A percentile compares a stretch with the other conserved stretches of the same genome.
phyloP scores from a whole-genome alignment of 2,797 vertebrate species.

The Hybognathus amarus region DNA sequence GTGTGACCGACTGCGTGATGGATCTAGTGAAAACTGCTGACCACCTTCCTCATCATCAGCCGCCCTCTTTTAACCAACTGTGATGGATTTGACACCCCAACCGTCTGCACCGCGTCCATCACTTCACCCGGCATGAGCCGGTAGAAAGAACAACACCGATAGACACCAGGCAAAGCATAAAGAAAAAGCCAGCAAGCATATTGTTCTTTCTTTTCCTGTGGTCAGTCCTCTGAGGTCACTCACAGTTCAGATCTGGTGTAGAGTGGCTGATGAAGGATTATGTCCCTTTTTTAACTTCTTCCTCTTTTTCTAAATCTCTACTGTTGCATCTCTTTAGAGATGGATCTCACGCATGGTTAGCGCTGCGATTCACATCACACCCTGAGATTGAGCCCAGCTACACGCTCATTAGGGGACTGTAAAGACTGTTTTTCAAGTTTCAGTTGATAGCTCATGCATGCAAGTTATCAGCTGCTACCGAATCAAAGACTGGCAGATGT shows the following conservation, averaged over 20 bases:
- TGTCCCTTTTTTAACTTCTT: constrained; percentile 41
- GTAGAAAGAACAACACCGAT: constrained; percentile 67
- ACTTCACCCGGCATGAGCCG: constrained; percentile 62
- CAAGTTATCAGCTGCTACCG: neutral
- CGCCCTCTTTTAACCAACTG: constrained; percentile 61
- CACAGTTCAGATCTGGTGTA: constrained; percentile 72
- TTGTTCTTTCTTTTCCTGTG: constrained; percentile 71
- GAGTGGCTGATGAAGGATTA: constrained; percentile 53
- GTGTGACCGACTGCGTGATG: constrained; percentile 66
- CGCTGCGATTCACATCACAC: constrained; percentile 26
- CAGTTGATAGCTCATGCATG: constrained; percentile 59
- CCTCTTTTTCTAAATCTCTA: constrained; percentile 24
- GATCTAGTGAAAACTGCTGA: constrained; percentile 77
- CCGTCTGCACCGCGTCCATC: constrained; percentile 60
- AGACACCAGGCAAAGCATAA: constrained; percentile 68
- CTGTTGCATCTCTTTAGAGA: constrained; percentile 30
- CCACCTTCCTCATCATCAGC: constrained; percentile 72
- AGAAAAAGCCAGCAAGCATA: constrained; percentile 63
- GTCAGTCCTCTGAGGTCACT: constrained; percentile 73
- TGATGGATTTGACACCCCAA: constrained; percentile 80
- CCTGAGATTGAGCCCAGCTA: constrained; percentile 5
- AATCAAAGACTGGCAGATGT: constrained; percentile 29
- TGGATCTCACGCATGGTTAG: constrained; percentile 29
- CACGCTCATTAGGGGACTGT: constrained; percentile 33
- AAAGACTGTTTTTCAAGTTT: constrained; percentile 13